Conservation (phyloP, 2,113 vertebrate species). For the Antennarius striatus region DNA sequence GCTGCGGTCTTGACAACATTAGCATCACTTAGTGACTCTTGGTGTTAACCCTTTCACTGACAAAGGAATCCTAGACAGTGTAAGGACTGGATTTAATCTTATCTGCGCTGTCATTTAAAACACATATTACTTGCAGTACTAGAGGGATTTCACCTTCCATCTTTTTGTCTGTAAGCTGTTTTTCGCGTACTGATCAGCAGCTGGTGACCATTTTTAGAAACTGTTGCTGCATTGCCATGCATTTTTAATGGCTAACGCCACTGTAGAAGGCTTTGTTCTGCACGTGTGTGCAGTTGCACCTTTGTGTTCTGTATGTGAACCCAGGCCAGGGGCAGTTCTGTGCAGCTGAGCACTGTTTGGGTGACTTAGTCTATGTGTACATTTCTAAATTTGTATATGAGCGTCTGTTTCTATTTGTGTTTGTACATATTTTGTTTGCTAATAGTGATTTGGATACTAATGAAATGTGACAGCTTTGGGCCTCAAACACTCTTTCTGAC, state of each 20-base stretch:
- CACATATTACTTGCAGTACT: neutral
- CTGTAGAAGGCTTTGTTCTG: conserved; percentile 57
- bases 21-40: conserved; percentile 2
- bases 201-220: conserved; percentile 69
- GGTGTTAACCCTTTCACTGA: conserved; percentile 24
- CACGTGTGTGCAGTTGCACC: conserved; percentile 8
- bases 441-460: conserved; percentile 49
- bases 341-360: neutral
- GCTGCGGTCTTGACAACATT: conserved; percentile 31
- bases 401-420: conserved; percentile 39
- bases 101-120: neutral
- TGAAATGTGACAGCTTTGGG: conserved; percentile 50
- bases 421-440: conserved; percentile 31
- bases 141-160: conserved; percentile 7
- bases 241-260: conserved; percentile 77
- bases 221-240: conserved; percentile 80
- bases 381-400: conserved; percentile 12
- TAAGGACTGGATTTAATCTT: neutral
- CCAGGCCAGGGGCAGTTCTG: no score
- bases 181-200: conserved; percentile 48
- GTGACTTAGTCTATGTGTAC: conserved; percentile 17
- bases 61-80: neutral
- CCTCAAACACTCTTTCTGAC: conserved; percentile 44
- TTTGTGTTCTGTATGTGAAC: no score
- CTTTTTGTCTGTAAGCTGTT: conserved; percentile 18